Conservation (phyloP, 1,140 invertebrate species). For the Nephotettix cincticeps region DNA sequence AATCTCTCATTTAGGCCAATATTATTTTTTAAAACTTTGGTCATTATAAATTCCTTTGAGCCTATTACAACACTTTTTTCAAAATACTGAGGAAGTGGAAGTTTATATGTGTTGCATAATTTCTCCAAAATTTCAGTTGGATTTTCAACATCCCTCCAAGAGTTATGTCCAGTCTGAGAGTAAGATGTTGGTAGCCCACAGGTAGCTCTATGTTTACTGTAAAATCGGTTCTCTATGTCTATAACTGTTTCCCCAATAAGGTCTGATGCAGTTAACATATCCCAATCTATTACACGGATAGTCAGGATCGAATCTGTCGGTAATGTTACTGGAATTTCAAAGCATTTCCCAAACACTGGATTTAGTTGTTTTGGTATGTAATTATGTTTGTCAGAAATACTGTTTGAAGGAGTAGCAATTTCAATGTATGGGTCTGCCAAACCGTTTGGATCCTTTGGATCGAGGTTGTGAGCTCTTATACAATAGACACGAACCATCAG, state of each 20-base stretch:
- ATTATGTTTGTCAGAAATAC: conserved; percentile 68
- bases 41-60: background rate
- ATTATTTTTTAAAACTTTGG: background rate
- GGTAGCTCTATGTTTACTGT: conserved; percentile 71
- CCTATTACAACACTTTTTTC: conserved; percentile 39
- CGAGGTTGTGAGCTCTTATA: conserved; percentile 67
- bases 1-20: conserved; percentile 17
- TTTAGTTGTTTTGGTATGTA: conserved; percentile 78
- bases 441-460: conserved; percentile 69
- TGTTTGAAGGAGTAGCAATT: conserved; percentile 60
- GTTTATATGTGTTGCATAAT: conserved; percentile 66
- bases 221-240: conserved; percentile 86
- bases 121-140: conserved; percentile 72
- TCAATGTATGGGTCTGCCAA: conserved; percentile 79
- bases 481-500: conserved; percentile 78
- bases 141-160: conserved; percentile 74
- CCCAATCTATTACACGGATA: conserved; percentile 76
- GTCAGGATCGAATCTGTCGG: conserved; percentile 71
- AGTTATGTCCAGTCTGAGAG: conserved; percentile 63
- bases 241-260: conserved; percentile 82
- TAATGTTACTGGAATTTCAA: conserved; percentile 72
- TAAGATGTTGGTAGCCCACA: conserved; percentile 72
- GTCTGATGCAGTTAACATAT: conserved; percentile 67
- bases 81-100: conserved; percentile 53
- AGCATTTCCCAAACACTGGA: conserved; percentile 81